Conservation (phyloP, 2,888 invertebrate genomes). For the Campoplex nolae region DNA sequence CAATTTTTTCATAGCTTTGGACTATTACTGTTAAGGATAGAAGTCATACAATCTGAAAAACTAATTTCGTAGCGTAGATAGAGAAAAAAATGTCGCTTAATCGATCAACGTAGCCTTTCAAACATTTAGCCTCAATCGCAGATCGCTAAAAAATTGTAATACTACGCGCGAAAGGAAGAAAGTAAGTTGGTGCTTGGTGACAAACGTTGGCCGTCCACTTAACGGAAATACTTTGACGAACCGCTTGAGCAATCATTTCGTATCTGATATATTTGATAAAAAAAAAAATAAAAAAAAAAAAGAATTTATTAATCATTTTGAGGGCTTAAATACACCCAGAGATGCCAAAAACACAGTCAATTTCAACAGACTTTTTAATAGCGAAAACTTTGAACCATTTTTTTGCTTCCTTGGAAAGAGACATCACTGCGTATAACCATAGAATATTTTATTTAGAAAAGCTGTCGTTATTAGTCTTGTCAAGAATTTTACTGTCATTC, state of each 20-base stretch:
- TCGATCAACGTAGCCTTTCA: conserved; percentile 26
- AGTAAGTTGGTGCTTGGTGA: conserved; percentile 36
- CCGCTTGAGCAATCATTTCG: conserved; percentile 42
- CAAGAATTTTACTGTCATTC: not conserved
- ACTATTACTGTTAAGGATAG: conserved; percentile 85
- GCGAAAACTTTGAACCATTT: not conserved
- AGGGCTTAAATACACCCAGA: not conserved
- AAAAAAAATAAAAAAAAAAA: not conserved
- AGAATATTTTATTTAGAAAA: not conserved
- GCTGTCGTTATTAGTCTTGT: not conserved
- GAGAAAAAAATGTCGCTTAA: conserved; percentile 10
- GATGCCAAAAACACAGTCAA: not conserved
- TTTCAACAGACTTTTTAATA: not conserved
- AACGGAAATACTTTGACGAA: conserved; percentile 45
- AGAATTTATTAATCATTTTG: conserved; percentile 12
- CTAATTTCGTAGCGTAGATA: conserved; percentile 53
- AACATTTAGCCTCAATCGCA: conserved; percentile 4
- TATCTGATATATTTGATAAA: conserved; percentile 14
- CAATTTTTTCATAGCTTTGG: conserved; percentile 85
- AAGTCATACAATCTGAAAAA: conserved; percentile 71
- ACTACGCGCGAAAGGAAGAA: conserved; percentile 32
- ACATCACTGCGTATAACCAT: not conserved
- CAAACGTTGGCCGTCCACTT: conserved; percentile 57
- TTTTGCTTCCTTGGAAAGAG: not conserved
- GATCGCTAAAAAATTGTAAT: conserved; percentile 13